Conservation (phyloP, 2,888 invertebrate species). For the Melikaiella ostensackeni region DNA sequence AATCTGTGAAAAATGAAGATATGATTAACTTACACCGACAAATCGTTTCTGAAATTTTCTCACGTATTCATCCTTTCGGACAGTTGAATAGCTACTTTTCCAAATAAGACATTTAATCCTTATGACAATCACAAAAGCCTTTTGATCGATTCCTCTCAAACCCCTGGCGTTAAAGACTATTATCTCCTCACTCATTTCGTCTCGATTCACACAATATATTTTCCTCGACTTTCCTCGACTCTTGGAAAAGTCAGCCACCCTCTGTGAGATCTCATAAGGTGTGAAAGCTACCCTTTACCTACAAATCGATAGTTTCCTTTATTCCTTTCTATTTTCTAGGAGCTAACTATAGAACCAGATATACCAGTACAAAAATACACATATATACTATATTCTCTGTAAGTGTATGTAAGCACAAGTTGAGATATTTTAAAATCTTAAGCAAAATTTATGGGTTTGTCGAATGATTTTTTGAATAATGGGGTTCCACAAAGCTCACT, state of each 20-base stretch:
- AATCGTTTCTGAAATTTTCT: background rate
- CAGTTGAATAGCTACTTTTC: conserved; percentile 8
- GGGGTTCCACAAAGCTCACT: too few relatives aligned
- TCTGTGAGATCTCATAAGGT: conserved; percentile 24
- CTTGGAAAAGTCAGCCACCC: conserved; percentile 39
- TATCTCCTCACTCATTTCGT: conserved; percentile 1
- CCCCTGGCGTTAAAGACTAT: conserved; percentile 21
- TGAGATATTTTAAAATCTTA: too few relatives aligned
- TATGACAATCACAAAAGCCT: conserved; percentile 20
- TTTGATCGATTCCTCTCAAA: conserved; percentile 11
- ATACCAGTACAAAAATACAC: background rate
- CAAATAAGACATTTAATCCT: conserved; percentile 6
- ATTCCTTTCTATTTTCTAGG: background rate
- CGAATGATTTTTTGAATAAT: too few relatives aligned
- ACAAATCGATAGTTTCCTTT: conserved; percentile 14
- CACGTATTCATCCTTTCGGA: background rate
- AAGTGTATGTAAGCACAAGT: too few relatives aligned
- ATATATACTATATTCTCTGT: background rate
- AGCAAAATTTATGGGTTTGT: too few relatives aligned
- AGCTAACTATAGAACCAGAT: background rate
- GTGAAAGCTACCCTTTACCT: conserved; percentile 18
- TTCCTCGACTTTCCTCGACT: conserved; percentile 7
- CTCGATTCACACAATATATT: conserved; percentile 29
- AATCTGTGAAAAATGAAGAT: background rate
- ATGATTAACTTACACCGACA: background rate